A percentile compares a stretch with the other conserved stretches of the same genome.
Conservation (phyloP, 2,113 vertebrate genomes). For the Phylloscopus trochiloides region DNA sequence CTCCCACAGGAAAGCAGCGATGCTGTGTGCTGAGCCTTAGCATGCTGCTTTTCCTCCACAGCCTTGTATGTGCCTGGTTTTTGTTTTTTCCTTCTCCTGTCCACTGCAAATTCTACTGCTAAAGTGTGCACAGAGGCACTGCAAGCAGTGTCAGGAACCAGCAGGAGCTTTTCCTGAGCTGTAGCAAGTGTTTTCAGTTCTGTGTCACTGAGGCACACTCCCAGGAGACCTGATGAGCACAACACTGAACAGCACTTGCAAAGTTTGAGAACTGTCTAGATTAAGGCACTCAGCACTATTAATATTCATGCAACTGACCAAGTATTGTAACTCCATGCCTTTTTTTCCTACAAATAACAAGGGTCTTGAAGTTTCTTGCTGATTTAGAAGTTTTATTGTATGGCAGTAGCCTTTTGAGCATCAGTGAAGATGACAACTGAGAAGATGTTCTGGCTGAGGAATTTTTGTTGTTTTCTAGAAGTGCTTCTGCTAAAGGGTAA, state of each 20-base stretch:
- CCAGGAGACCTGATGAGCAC: neutral
- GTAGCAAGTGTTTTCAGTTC: neutral
- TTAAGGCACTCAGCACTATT: neutral
- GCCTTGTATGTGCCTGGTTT: neutral
- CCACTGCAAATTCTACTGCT: neutral
- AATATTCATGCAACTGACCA: neutral
- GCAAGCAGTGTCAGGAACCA: neutral
- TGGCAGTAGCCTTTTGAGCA: neutral
- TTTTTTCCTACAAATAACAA: neutral
- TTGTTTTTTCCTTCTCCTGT: neutral
- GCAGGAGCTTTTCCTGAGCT: neutral
- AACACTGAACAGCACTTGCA: neutral
- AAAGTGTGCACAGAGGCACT: neutral
- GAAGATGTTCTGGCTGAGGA: neutral
- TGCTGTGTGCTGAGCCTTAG: neutral
- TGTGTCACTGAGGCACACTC: neutral
- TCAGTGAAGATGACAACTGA: neutral
- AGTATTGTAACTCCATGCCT: neutral
- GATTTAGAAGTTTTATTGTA: neutral
- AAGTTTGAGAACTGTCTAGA: neutral
- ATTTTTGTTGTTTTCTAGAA: constrained; percentile 13
- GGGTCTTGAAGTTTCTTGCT: neutral
- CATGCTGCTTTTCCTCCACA: neutral
- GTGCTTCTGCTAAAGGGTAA: neutral
- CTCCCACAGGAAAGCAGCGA: neutral